These are phyloP conservation scores for Cataglyphis rosenhaueri DNA, from an alignment of 2,888 invertebrate species.

Conservation along the genomic window DNA sequence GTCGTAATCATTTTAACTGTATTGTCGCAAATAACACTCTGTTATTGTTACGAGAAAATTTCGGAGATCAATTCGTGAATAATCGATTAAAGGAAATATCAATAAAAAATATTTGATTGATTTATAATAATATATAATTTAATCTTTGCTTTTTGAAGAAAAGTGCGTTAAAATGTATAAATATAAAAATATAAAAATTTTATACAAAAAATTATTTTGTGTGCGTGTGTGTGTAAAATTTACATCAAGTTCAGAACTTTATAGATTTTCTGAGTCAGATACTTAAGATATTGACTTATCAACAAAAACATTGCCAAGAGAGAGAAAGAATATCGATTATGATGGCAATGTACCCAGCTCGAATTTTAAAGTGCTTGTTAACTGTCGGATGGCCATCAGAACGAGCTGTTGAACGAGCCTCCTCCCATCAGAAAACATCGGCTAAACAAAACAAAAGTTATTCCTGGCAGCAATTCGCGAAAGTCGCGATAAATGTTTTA, in stretches of 20 bases:
- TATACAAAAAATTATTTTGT: background rate
- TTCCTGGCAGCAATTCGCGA: conserved; percentile 50
- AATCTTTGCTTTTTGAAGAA: background rate
- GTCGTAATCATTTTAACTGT: background rate
- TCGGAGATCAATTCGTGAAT: background rate
- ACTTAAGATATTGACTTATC: background rate
- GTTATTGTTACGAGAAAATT: background rate
- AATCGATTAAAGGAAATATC: background rate
- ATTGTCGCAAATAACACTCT: background rate
- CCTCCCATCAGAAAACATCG: conserved; percentile 27
- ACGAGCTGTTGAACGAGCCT: conserved; percentile 38
- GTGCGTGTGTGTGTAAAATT: background rate
- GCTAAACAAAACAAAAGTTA: conserved; percentile 62
- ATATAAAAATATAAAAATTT: background rate
- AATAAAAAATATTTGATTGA: background rate
- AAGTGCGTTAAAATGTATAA: background rate
- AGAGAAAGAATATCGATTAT: conserved; percentile 26
- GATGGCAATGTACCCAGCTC: conserved; percentile 26
- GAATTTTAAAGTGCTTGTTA: conserved; percentile 36
- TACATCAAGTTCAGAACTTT: background rate
- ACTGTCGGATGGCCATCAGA: conserved; percentile 22
- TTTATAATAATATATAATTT: background rate
- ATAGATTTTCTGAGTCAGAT: background rate
- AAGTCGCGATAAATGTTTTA: conserved; percentile 47
- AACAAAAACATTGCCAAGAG: conserved; percentile 1